phyloP scores from a whole-genome alignment of 2,797 vertebrate species.

The Clarias laeviceps region DNA sequence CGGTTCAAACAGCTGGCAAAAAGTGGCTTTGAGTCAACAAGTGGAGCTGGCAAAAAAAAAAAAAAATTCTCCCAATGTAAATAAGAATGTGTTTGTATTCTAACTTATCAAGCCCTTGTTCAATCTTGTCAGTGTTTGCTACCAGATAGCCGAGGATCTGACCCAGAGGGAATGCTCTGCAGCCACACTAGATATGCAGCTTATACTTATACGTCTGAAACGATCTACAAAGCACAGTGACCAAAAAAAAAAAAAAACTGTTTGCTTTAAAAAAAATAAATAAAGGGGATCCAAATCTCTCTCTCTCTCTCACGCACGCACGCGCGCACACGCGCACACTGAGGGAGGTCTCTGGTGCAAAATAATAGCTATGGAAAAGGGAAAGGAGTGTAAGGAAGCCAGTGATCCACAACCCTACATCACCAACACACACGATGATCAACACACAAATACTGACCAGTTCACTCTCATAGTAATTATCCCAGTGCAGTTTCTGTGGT shows the following conservation, averaged over 20 bases:
- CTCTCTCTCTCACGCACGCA: too few relatives aligned
- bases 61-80: conserved; percentile 42
- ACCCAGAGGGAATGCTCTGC: conserved; percentile 42
- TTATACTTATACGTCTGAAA: neutral
- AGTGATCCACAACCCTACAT: conserved; percentile 52
- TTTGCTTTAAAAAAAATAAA: neutral
- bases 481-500: conserved; percentile 89
- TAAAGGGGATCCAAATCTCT: conserved; percentile 46
- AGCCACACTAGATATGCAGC: neutral
- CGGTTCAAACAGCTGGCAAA: neutral
- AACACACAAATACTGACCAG: conserved; percentile 86
- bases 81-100: conserved; percentile 50
- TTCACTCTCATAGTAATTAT: conserved; percentile 95
- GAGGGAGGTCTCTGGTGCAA: conserved; percentile 30
- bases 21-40: conserved; percentile 30
- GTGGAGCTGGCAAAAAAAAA: conserved; percentile 12
- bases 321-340: conserved; percentile 43
- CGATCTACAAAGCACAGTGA: conserved; percentile 54
- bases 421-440: conserved; percentile 60
- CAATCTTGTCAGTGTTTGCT: conserved; percentile 48
- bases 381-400: conserved; percentile 65
- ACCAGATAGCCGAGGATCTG: conserved; percentile 39
- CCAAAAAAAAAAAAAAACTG: conserved; percentile 53
- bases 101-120: conserved; percentile 44
- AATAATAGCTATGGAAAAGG: conserved; percentile 65